Conservation (phyloP, 2,797 vertebrate species). For the Acanthurus lineatus region DNA sequence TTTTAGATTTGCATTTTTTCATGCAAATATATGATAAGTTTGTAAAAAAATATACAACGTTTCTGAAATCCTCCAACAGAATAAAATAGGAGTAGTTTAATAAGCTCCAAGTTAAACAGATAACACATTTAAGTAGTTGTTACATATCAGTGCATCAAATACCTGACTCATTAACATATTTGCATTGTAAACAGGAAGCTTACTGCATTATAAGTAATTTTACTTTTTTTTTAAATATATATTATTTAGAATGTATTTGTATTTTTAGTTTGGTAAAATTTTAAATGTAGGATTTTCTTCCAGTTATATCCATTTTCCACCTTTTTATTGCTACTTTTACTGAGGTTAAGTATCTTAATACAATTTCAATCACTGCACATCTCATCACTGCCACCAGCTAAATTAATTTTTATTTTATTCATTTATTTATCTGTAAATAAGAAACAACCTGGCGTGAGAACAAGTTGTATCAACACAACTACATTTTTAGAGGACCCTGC, state of each 20-base stretch:
- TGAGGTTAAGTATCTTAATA: background rate
- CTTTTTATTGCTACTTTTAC: background rate
- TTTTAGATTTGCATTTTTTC: background rate
- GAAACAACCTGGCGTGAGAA: background rate
- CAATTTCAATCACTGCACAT: background rate
- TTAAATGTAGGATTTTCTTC: background rate
- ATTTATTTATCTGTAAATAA: background rate
- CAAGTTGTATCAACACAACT: background rate
- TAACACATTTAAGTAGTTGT: background rate
- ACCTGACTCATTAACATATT: background rate
- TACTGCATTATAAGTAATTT: background rate
- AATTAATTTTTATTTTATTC: too few species aligned
- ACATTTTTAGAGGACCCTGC: too few species aligned
- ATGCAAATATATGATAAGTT: background rate
- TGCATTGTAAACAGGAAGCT: background rate
- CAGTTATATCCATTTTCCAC: background rate
- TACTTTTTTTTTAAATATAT: background rate
- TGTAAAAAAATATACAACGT: background rate
- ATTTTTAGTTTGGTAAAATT: background rate
- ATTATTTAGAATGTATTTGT: background rate
- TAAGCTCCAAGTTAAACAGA: background rate
- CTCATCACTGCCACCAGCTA: background rate
- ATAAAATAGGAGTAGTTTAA: background rate
- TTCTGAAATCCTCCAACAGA: background rate
- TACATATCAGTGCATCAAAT: background rate